A percentile compares a stretch with the other conserved stretches of the same genome.
Evolutionary conservation across 2,888 invertebrate species (phyloP).

Genomic region (Nysson spinosus): DNA sequence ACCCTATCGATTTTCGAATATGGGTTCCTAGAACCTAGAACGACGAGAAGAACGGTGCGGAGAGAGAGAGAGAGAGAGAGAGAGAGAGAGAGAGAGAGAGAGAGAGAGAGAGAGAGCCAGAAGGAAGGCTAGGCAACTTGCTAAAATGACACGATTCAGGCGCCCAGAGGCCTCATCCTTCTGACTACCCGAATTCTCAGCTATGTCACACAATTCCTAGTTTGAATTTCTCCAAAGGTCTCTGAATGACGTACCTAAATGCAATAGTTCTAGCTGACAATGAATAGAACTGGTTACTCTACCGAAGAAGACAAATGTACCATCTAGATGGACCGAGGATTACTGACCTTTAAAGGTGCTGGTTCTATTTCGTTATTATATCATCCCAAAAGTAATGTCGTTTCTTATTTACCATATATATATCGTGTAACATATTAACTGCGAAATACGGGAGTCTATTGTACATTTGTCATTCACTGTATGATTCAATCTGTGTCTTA

Average conservation of each 20-base stretch:
- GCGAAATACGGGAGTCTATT: too few species aligned
- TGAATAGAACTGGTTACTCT: not conserved
- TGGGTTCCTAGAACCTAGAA: constrained; percentile 1
- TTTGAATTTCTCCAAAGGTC: constrained; percentile 5
- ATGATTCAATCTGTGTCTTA: too few species aligned
- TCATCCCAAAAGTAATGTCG: too few species aligned
- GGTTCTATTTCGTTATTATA: not conserved
- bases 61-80: too few species aligned
- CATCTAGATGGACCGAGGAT: not conserved
- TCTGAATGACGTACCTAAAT: not conserved
- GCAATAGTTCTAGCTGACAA: not conserved
- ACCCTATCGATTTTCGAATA: constrained; percentile 8
- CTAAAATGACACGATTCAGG: constrained; percentile 24
- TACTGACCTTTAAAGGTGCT: not conserved
- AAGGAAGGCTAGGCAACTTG: constrained; percentile 6
- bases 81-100: constrained; percentile 13
- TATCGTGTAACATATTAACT: too few species aligned
- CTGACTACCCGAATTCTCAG: constrained; percentile 1
- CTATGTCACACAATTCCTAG: not conserved
- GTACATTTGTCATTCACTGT: too few species aligned
- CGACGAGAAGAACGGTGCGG: too few species aligned
- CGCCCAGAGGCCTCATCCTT: not conserved
- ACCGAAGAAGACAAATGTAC: not conserved
- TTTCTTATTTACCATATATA: too few species aligned
- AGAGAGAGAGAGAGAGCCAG: constrained; percentile 8